Percentiles rank a stretch among this genome's conserved stretches.
Evolutionary conservation across 1,140 invertebrate species (phyloP).

Genomic region (Trissolcus basalis): DNA sequence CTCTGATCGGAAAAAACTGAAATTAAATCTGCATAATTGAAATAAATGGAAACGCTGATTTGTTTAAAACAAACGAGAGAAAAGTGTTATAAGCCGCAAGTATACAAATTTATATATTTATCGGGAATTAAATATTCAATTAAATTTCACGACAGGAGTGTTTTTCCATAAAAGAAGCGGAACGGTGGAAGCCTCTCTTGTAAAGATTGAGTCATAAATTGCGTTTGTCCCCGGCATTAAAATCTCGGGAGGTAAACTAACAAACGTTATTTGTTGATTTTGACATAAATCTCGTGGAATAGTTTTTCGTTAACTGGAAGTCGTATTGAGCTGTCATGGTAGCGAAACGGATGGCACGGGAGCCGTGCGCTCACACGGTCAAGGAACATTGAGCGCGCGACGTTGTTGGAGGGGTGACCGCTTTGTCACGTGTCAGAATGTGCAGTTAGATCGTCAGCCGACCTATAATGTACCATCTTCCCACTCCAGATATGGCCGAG

Average conservation of each 20-base stretch:
- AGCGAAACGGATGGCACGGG: slow-evolving; percentile 45
- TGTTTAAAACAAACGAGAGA: no score
- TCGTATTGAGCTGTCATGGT: slow-evolving; percentile 46
- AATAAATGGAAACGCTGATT: no score
- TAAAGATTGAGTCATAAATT: slow-evolving; percentile 26
- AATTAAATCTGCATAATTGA: no score
- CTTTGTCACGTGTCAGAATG: slow-evolving; percentile 58
- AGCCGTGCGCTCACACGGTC: slow-evolving; percentile 47
- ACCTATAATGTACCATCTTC: slow-evolving; percentile 47
- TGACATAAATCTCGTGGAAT: slow-evolving; percentile 35
- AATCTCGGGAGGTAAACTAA: slow-evolving; percentile 32
- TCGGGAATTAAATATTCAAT: neutral
- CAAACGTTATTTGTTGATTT: slow-evolving; percentile 35
- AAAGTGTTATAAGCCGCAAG: neutral
- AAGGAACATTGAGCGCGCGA: slow-evolving; percentile 51
- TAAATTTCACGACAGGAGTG: neutral
- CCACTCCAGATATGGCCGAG: slow-evolving; percentile 38
- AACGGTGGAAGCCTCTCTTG: neutral
- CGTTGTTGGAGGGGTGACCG: slow-evolving; percentile 50
- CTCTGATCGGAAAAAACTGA: no score
- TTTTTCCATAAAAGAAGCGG: neutral
- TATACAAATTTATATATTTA: no score
- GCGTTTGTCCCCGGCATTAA: slow-evolving; percentile 14
- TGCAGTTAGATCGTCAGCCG: slow-evolving; percentile 53
- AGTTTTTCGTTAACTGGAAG: slow-evolving; percentile 32